These are phyloP conservation scores for Mythimna lalbum DNA, from an alignment of 2,888 invertebrate species.

Conservation along the genomic window DNA sequence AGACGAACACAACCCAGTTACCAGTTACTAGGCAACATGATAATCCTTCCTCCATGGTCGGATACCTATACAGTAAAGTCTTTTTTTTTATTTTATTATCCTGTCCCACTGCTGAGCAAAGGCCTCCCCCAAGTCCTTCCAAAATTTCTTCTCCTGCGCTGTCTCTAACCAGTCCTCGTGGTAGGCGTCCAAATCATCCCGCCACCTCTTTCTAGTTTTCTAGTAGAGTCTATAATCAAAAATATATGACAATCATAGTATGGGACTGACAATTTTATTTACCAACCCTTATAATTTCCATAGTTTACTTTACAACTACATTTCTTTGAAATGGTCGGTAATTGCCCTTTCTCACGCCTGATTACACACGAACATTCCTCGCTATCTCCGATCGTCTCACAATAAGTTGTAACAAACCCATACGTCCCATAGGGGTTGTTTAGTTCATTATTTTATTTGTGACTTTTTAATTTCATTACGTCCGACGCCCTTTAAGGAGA, in stretches of 20 bases:
- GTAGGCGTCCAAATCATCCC: too few species aligned
- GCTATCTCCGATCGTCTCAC: constrained; percentile 52
- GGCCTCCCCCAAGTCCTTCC: too few species aligned
- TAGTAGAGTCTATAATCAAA: too few species aligned
- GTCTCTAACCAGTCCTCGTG: too few species aligned
- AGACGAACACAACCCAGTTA: too few species aligned
- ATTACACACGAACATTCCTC: constrained; percentile 33
- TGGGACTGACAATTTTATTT: neutral
- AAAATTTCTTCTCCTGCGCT: too few species aligned
- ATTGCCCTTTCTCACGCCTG: constrained; percentile 23
- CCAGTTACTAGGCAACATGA: too few species aligned
- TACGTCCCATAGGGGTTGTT: constrained; percentile 62
- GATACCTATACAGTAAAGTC: neutral
- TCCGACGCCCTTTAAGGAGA: constrained; percentile 64
- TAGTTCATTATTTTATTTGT: constrained; percentile 66
- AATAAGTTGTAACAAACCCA: constrained; percentile 49
- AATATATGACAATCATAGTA: neutral
- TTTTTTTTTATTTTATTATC: too few species aligned
- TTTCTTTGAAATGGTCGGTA: neutral
- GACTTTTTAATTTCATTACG: constrained; percentile 72
- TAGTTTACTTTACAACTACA: neutral
- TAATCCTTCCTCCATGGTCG: too few species aligned
- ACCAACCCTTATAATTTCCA: neutral
- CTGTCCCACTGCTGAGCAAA: too few species aligned
- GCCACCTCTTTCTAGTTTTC: too few species aligned